Evolutionary conservation across 1,140 invertebrate genomes (phyloP), one percentile per base, ranked within the genome.

Genomic region (Zaprionus capensis): DNA sequence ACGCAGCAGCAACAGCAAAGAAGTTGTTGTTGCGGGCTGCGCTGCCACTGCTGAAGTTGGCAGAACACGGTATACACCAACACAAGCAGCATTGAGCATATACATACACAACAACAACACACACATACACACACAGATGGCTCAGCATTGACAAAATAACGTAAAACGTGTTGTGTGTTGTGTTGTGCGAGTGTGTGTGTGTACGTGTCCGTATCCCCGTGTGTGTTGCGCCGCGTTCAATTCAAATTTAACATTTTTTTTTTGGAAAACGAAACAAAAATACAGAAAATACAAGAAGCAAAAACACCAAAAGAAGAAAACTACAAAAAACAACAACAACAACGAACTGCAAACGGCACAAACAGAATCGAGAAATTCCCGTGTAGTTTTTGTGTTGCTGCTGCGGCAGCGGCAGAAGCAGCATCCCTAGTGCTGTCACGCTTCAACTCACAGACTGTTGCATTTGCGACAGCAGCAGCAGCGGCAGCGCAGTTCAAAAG

Each of bases 341-440:
- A 46, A 38, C 36, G 12, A 38, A 15, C 41, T 46, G 49, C 51
- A 55, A n/a, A 20, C 14, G 14, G 26, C 15, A 63, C 31, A 63
- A 63, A 55, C 59, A 70, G 58, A 62, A 61, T 59, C 34, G 70
- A 64, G 59, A 66, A 76, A 76, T 72, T 76, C 71, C 49, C 46
- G 51, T 70, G 49, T 51, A 51, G 20, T 51, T 51, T 51, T 51
- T 24, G 20, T 24, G 28, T 31, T 46, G 44, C 44, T 41, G 41
- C 4, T 5, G 31, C 38, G 71, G 58, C 63, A 38, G 46, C 28
- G 24, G 56, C 51, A 56, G 38, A 53, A 41, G 65, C 68, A 76
- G 75, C 75, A 77, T 77, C 75, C 70, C 71, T 77, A 67, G 38
- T 77, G 75, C 75, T 77, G 70, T 77, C 75, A 63, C 75, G 64